Conservation (phyloP, 2,113 vertebrate genomes). For the Gallinago jamesoni region DNA sequence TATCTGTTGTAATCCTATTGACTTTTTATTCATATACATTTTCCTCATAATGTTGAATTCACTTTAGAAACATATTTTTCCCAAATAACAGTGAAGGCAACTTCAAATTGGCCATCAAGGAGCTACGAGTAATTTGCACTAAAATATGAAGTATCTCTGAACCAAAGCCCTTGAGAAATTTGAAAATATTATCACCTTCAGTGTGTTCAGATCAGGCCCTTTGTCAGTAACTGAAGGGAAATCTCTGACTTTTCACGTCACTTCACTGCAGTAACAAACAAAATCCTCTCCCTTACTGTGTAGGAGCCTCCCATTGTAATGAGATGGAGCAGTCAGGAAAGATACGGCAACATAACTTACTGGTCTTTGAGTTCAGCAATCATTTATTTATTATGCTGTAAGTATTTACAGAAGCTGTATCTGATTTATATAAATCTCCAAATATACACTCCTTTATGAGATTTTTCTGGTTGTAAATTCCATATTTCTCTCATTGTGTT, state of each 20-base stretch:
- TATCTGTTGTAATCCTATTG: background rate
- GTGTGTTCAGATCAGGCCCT: background rate
- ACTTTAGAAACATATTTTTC: background rate
- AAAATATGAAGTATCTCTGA: background rate
- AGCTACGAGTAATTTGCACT: background rate
- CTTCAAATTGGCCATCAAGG: background rate
- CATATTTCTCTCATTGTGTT: constrained; percentile 27
- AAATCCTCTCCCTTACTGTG: background rate
- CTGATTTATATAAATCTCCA: constrained; percentile 61
- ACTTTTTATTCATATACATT: background rate
- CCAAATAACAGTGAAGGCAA: background rate
- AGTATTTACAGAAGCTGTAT: constrained; percentile 38
- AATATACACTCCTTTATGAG: constrained; percentile 9
- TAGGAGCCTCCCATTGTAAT: background rate
- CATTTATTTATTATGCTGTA: constrained; percentile 30
- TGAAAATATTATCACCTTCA: background rate
- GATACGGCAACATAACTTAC: background rate
- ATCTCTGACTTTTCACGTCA: background rate
- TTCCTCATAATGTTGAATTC: background rate
- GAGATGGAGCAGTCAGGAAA: background rate
- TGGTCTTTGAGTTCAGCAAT: background rate
- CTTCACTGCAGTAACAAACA: background rate
- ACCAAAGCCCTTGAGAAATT: background rate
- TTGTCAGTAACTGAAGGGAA: background rate
- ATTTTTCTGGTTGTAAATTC: constrained; percentile 40